These are phyloP conservation scores for Trimorus sp. DNA, from an alignment of 2,888 invertebrate species.

Conservation along the genomic window DNA sequence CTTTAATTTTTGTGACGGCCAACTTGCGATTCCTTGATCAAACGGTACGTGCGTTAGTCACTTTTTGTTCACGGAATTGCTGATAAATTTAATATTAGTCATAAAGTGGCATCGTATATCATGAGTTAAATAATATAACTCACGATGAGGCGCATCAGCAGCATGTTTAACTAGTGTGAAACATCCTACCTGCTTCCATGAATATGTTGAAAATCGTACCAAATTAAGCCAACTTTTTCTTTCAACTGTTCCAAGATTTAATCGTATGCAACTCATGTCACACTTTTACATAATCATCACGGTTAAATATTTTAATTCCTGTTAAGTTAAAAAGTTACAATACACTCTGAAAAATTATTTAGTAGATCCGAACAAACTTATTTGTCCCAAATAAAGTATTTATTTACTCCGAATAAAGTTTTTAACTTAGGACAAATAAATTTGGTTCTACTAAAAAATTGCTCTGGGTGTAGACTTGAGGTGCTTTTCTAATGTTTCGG, in stretches of 20 bases:
- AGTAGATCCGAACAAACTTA: too few species aligned
- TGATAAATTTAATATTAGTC: too few species aligned
- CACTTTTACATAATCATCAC: constrained; percentile 28
- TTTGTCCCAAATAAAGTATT: too few species aligned
- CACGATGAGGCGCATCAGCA: constrained; percentile 27
- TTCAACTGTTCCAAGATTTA: constrained; percentile 14
- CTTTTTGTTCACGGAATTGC: too few species aligned
- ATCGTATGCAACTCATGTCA: constrained; percentile 17
- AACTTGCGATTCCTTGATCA: constrained; percentile 2
- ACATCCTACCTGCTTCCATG: constrained; percentile 19
- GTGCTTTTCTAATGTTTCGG: too few species aligned
- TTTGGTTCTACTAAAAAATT: too few species aligned
- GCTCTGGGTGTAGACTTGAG: too few species aligned
- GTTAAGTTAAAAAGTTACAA: too few species aligned
- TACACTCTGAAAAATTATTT: too few species aligned
- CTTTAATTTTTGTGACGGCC: constrained; percentile 8
- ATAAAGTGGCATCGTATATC: neutral
- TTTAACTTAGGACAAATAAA: too few species aligned
- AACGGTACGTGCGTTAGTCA: too few species aligned
- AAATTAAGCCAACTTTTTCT: constrained; percentile 14
- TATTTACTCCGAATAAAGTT: too few species aligned
- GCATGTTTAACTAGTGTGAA: constrained; percentile 33
- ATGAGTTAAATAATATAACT: constrained; percentile 11
- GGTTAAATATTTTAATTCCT: constrained; percentile 18
- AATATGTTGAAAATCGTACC: constrained; percentile 15